Conservation (phyloP, 2,888 invertebrate species). For the Euproctis similis region DNA sequence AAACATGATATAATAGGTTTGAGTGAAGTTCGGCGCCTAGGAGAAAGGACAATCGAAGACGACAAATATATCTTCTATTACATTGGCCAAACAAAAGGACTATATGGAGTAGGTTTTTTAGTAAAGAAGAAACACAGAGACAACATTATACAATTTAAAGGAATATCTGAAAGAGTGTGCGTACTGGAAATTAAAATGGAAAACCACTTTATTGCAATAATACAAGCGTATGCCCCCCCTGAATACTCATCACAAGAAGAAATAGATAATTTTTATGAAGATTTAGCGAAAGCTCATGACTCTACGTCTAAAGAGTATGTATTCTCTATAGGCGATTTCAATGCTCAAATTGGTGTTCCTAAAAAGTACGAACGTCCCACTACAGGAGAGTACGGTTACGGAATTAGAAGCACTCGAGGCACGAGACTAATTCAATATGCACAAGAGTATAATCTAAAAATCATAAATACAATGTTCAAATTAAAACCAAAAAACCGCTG, state of each 20-base stretch:
- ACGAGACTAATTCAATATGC: no score
- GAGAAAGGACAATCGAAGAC: conserved; percentile 3
- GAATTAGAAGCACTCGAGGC: no score
- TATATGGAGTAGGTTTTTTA: conserved; percentile 18
- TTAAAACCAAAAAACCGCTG: no score
- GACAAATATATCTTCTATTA: conserved; percentile 15
- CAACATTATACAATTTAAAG: conserved; percentile 1
- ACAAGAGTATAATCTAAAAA: no score
- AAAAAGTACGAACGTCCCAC: no score
- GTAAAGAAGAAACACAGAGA: conserved; percentile 16
- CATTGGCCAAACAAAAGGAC: conserved; percentile 16
- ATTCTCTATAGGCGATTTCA: no score
- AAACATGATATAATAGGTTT: no score
- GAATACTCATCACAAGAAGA: neutral
- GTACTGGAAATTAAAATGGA: conserved; percentile 9
- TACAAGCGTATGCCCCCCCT: no score
- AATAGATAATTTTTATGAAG: neutral
- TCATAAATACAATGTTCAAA: no score
- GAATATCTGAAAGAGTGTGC: conserved; percentile 6
- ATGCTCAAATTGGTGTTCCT: no score
- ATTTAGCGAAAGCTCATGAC: neutral
- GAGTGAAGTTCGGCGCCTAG: no score
- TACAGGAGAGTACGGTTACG: no score
- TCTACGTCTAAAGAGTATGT: neutral
- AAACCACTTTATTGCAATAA: neutral